Base-by-base conservation (phyloP, 2,113 vertebrate species). In the Nestor notabilis region DNA sequence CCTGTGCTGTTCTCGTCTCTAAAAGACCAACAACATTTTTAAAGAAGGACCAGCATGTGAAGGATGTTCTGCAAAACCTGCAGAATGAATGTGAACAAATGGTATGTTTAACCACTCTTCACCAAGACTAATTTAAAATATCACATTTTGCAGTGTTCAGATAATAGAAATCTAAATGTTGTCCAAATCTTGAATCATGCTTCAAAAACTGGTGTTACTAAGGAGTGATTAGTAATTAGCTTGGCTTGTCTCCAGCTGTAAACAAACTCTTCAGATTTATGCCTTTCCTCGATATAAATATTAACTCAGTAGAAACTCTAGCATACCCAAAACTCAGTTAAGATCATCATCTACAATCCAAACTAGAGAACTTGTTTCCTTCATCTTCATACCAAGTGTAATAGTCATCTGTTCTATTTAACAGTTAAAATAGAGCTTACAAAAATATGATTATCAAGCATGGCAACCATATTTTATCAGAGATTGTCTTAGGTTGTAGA, bases 361-460 rank as follows among this genome's bases (percentile, higher is more conserved):
- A 77, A 44, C 37, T 24, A 24, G 37, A 87, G 31, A 27, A 39
- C 39, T 39, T n/a, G 21, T 39, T 71, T 33, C 43, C 49, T 76
- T 47, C 61, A 7, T 53, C 76, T 87, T 56, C 37, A 39, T 25
- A 15, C 31, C 0, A 0, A 64, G 33, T 49, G 43, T 9, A 55
- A 53, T 11, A 20, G 8, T 49, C 9, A 17, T 31, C 29, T 24
- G 4, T 53, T 71, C 46, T 7, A 13, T 64, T 33, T n/a, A 56
- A 56, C 27, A 50, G 14, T 33, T 52, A 29, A 49, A 43, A 64
- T 28, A 49, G 55, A 70, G 43, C 7, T 44, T 43, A 29, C 3
- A 3, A 15, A 28, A 77, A 44, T 6, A 10, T 1, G 0, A 6
- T 43, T 35, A 31, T 44, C 33, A 9, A 29, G 37, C 3, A 0